These are phyloP conservation scores for Chromobotia macracanthus DNA, from an alignment of 2,797 vertebrate species.

Conservation along the genomic window DNA sequence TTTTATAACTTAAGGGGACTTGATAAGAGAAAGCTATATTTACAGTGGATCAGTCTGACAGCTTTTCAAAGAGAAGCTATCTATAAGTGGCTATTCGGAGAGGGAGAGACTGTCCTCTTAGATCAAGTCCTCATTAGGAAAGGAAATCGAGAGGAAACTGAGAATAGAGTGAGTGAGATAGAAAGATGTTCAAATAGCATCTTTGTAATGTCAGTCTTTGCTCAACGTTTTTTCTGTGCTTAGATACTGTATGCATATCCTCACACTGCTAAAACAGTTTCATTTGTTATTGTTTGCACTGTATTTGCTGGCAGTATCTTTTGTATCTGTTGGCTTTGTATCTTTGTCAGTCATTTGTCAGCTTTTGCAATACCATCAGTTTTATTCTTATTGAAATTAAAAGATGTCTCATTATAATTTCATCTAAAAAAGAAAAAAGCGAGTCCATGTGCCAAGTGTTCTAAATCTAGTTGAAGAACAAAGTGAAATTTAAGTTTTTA, in stretches of 20 bases:
- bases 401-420: background rate
- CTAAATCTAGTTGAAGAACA: background rate
- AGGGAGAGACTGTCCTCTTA: slow-evolving; percentile 39
- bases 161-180: slow-evolving; percentile 36
- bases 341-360: background rate
- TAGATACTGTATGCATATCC: background rate
- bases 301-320: background rate
- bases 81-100: slow-evolving; percentile 46
- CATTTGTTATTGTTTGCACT: slow-evolving; percentile 18
- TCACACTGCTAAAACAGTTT: background rate
- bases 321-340: background rate
- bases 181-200: slow-evolving; percentile 60
- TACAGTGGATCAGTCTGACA: slow-evolving; percentile 56
- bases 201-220: slow-evolving; percentile 39
- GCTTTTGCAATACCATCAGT: background rate
- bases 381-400: slow-evolving; percentile 20
- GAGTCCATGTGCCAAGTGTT: background rate
- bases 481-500: background rate
- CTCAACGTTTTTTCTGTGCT: background rate
- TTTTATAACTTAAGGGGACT: slow-evolving; percentile 56
- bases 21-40: slow-evolving; percentile 59
- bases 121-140: slow-evolving; percentile 56
- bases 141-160: slow-evolving; percentile 48
- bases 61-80: slow-evolving; percentile 49
- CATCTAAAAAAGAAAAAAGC: no score